Evolutionary conservation across 2,888 invertebrate genomes (phyloP).

Genomic region (Pterostichus niger): DNA sequence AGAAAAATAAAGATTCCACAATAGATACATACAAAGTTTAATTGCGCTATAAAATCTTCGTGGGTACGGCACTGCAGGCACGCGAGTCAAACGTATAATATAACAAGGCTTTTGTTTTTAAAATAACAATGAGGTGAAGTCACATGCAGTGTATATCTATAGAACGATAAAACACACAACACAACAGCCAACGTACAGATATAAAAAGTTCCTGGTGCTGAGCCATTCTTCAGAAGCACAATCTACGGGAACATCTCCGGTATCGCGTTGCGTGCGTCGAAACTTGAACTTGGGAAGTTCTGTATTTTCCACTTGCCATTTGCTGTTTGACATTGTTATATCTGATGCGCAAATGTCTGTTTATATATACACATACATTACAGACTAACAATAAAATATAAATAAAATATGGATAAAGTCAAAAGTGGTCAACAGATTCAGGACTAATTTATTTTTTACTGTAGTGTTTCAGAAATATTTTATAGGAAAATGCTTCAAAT

Average conservation of each 20-base stretch:
- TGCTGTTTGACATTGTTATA: not conserved
- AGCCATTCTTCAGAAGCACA: not conserved
- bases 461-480: too few relatives aligned
- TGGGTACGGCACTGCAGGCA: slow-evolving; percentile 46
- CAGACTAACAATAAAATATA: too few relatives aligned
- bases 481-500: too few relatives aligned
- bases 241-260: slow-evolving; percentile 9
- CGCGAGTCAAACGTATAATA: slow-evolving; percentile 44
- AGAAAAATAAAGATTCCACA: too few relatives aligned
- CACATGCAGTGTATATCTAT: not conserved
- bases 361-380: too few relatives aligned
- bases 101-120: slow-evolving; percentile 62
- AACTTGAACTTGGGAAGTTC: slow-evolving; percentile 43
- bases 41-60: slow-evolving; percentile 9
- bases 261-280: not conserved
- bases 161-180: slow-evolving; percentile 34
- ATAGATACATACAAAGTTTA: not conserved
- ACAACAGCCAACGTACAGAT: not conserved
- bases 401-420: too few relatives aligned
- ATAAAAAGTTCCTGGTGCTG: not conserved
- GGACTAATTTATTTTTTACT: too few relatives aligned
- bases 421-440: too few relatives aligned
- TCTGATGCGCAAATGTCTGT: not conserved
- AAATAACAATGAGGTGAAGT: slow-evolving; percentile 53
- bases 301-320: too few relatives aligned